Evolutionary conservation across 2,888 invertebrate genomes (phyloP), one percentile per base, ranked within the genome.

Genomic region (Spodoptera picta): DNA sequence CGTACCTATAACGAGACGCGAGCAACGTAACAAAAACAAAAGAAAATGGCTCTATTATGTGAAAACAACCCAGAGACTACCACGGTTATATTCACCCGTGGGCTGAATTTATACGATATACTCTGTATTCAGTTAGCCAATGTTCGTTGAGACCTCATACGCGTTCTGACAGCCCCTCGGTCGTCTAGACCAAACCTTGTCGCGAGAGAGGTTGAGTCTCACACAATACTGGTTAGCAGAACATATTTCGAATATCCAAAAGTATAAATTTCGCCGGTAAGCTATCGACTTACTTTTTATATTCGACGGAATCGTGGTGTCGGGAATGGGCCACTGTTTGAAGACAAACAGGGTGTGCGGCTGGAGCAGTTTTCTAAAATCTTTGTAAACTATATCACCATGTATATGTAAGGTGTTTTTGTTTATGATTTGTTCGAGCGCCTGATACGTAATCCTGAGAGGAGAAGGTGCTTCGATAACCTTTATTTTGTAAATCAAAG

Each of bases 251-350:
- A 91, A 93, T 93, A 94, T 92, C 92, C 92, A 91, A 92, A 93
- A 92, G 94, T 93, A 94, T 94, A 94, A 94, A 94, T 94, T 94
- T 88, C 83, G 80, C 79, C 88, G 87, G 93, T 94, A 94, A 94
- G 94, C 94, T 94, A 94, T 94, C 92, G 94, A 93, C 94, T 94
- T 94, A 93, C 91, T 93, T 94, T 94, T 94, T 94, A 94, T 94
- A 93, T 93, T 90, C 93, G 82, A 84, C 83, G 85, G 88, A 90
- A 91, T 90, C 92, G 91, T 86, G 88, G 88, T 89, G 86, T 82
- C 80, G 85, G 82, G 88, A 91, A 93, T 91, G 90, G 91, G 83
- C 89, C 83, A 88, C 89, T 94, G 93, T 94, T 94, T 92, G 82
- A 90, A 90, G 88, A 89, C 90, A 94, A 94, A 94, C 93, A 93